Evolutionary conservation across 2,888 invertebrate species (phyloP), one percentile per base, ranked within the genome.

Genomic region (Schizotus pectinicornis): DNA sequence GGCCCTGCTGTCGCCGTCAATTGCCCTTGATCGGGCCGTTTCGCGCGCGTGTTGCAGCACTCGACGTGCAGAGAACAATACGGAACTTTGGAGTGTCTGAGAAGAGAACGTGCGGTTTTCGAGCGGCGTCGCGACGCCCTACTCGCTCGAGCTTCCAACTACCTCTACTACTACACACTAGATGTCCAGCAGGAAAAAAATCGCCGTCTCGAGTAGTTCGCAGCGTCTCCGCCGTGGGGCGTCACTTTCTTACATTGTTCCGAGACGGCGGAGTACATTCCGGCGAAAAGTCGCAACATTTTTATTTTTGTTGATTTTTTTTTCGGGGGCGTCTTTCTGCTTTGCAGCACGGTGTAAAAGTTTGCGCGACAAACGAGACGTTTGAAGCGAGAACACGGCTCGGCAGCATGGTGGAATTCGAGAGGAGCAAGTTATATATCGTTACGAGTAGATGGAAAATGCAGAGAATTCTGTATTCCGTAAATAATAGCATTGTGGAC

Each of bases 401-500:
- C 50, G 47, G 57, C 50, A 50, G 56, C 56, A 33, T 56, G 31
- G 56, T 36, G 57, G 57, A 57, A 57, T 57, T 52, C 57, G 47
- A 57, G 47, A 47, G 52, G 48, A 57, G 57, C 57, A 57, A 51
- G 57, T 36, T 57, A 52, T 57, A 57, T 57, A 57, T 57, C 57
- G 51, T 57, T 57, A 57, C 57, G 57, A 59, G 64, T 59, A 68
- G 68, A 70, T 65, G 63, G 72, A 72, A 75, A 74, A 76, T 73
- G 75, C 68, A 65, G 66, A 64, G 75, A 76, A 77, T 77, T 73
- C 72, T 75, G 77, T 76, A 75, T 73, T 73, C 72, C 65, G 75
- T 77, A 74, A 77, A 76, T 77, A 75, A 77, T 77, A 73, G 76
- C 75, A 76, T 75, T 77, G 76, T 76, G 71, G 69, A 73, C 67